Percentiles rank a stretch among this genome's conserved stretches.
Evolutionary conservation across 2,797 vertebrate genomes (phyloP).

Genomic region (Trachops cirrhosus): DNA sequence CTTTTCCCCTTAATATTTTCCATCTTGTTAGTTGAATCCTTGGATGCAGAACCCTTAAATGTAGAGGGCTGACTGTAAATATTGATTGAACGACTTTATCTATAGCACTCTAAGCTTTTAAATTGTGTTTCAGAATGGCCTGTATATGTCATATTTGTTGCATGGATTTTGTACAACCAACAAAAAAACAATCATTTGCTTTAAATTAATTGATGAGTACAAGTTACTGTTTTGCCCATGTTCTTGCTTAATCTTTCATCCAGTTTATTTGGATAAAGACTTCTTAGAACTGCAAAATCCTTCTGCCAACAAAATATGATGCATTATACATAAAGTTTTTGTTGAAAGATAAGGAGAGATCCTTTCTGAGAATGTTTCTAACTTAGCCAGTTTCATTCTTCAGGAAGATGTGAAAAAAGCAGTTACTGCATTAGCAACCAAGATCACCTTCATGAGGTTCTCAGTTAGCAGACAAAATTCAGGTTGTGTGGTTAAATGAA

Average conservation of each 20-base stretch:
- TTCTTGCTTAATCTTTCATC: background rate
- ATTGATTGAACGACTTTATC: background rate
- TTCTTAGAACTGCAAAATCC: background rate
- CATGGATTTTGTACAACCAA: background rate
- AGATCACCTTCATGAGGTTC: background rate
- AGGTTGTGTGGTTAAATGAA: background rate
- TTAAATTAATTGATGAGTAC: background rate
- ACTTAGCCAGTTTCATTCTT: slow-evolving; percentile 7
- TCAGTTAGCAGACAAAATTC: background rate
- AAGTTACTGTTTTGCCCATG: background rate
- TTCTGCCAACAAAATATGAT: background rate
- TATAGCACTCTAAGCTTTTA: background rate
- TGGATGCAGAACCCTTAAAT: background rate
- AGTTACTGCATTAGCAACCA: background rate
- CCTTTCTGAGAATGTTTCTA: background rate
- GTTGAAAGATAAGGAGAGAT: background rate
- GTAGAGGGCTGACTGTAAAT: background rate
- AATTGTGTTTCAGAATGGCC: background rate
- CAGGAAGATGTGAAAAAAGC: slow-evolving; percentile 23
- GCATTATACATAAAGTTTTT: background rate
- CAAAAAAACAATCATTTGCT: background rate
- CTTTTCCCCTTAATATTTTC: background rate
- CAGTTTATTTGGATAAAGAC: slow-evolving; percentile 30
- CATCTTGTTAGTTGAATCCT: background rate
- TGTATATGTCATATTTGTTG: background rate